Evolutionary conservation across 2,888 invertebrate species (phyloP), one percentile per base, ranked within the genome.

Genomic region (Nomada ruficornis): DNA sequence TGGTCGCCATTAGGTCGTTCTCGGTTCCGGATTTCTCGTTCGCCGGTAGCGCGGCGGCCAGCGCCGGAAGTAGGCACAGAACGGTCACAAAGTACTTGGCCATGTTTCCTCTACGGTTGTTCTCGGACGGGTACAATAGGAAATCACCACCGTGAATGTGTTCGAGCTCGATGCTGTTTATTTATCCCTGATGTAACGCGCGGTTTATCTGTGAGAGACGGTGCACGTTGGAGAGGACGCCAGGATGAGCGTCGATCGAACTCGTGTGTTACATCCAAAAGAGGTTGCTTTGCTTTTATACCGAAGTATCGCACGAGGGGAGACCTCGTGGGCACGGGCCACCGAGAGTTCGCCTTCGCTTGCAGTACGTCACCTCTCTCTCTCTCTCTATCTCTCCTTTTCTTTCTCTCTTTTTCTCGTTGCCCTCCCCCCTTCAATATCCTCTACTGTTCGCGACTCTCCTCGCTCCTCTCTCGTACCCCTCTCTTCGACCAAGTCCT

Each of bases 1-100:
- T 96, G 90, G 96, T 95, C 91, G 97, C 96, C 95, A 97, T 96
- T 81, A 97, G 95, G 90, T 98, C 97, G 92, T 97, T 97, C 90
- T 97, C 97, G 69, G 95, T 95, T 80, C 94, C 94, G 82, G 95
- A 94, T 80, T 96, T 95, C 90, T 97, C 97, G 94, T 95, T 96
- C 67, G 97, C 96, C 91, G 97, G 97, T 88, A 96, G 95, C 89
- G 95, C 95, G 57, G 93, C 93, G 88, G 95, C 94, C 85, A 95
- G 94, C 80, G 85, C 83, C 85, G 87, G 83, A 62, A 83, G 55
- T 64, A 84, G 55, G 89, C 90, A 90, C 89, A 89, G 77, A 77
- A 90, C 89, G 84, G 87, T 86, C 88, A 88, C 89, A 79, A 90
- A 75, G 54, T 85, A 86, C 72, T 81, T 91, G 77, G 77, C 77